phyloP scores from a whole-genome alignment of 2,888 invertebrate genomes.

The Falcaria lacertinaria region DNA sequence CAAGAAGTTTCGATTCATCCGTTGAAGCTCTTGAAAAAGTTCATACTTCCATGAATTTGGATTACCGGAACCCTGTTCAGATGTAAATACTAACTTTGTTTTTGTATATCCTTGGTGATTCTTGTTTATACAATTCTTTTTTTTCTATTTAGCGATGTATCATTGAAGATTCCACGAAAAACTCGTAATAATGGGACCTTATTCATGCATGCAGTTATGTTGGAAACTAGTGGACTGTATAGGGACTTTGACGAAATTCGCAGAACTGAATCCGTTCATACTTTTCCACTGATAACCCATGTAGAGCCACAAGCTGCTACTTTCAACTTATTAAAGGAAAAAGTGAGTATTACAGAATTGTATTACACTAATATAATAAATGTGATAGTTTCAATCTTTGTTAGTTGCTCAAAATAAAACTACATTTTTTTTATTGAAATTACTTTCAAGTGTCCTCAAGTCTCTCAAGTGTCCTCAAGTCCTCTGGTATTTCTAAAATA shows the following conservation, averaged over 20 bases:
- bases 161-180: constrained; percentile 84
- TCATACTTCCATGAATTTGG: constrained; percentile 81
- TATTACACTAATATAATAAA: too few relatives aligned
- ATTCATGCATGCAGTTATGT: constrained; percentile 86
- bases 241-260: constrained; percentile 79
- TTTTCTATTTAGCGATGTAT: constrained; percentile 77
- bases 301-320: constrained; percentile 86
- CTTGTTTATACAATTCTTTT: too few relatives aligned
- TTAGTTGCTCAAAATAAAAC: too few relatives aligned
- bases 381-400: too few relatives aligned
- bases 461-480: too few relatives aligned
- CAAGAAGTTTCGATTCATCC: constrained; percentile 70
- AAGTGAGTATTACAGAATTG: constrained; percentile 34
- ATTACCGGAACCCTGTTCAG: constrained; percentile 76
- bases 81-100: too few relatives aligned
- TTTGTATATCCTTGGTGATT: too few relatives aligned
- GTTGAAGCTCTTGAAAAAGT: constrained; percentile 74
- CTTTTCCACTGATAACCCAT: constrained; percentile 85
- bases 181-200: constrained; percentile 92
- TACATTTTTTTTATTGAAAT: too few relatives aligned
- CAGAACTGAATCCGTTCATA: constrained; percentile 81
- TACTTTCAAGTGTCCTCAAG: too few relatives aligned
- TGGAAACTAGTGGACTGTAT: constrained; percentile 71
- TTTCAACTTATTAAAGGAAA: constrained; percentile 83
- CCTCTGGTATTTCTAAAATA: too few relatives aligned